Percentiles rank a stretch among this genome's conserved stretches.
phyloP scores from a whole-genome alignment of 1,140 invertebrate genomes.

The Hycleus cichorii region DNA sequence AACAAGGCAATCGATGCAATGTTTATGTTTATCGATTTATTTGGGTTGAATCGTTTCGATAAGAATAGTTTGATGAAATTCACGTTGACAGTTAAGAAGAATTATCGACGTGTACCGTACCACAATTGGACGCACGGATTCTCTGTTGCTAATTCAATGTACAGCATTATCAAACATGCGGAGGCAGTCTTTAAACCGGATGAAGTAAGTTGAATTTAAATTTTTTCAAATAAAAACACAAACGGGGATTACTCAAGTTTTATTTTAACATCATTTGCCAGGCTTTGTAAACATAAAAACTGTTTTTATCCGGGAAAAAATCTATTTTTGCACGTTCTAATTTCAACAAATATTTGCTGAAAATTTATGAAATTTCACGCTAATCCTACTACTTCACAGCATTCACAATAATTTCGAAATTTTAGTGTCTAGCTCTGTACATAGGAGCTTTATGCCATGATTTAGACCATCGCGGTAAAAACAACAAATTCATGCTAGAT shows the following conservation, averaged over 20 bases:
- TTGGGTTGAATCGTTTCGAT: slow-evolving; percentile 46
- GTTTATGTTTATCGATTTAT: slow-evolving; percentile 70
- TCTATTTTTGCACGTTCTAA: no score
- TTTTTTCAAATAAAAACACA: neutral
- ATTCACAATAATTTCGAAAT: neutral
- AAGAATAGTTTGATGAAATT: slow-evolving; percentile 59
- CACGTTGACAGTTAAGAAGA: slow-evolving; percentile 72
- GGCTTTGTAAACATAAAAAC: no score
- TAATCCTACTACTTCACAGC: no score
- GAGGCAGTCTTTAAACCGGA: slow-evolving; percentile 49
- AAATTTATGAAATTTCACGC: no score
- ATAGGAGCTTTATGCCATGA: slow-evolving; percentile 78
- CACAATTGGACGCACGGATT: slow-evolving; percentile 85
- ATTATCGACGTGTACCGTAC: slow-evolving; percentile 73
- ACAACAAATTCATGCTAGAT: slow-evolving; percentile 76
- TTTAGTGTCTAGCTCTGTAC: slow-evolving; percentile 65
- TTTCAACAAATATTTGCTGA: no score
- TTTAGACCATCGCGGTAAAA: slow-evolving; percentile 76
- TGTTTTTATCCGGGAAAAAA: no score
- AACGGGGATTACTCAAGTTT: no score
- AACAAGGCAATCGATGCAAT: slow-evolving; percentile 64
- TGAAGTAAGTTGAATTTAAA: slow-evolving; percentile 45
- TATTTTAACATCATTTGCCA: no score
- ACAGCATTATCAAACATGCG: slow-evolving; percentile 60
- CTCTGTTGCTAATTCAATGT: slow-evolving; percentile 77